phyloP scores from a whole-genome alignment of 2,113 vertebrate species.

The Circaetus cinerascens region DNA sequence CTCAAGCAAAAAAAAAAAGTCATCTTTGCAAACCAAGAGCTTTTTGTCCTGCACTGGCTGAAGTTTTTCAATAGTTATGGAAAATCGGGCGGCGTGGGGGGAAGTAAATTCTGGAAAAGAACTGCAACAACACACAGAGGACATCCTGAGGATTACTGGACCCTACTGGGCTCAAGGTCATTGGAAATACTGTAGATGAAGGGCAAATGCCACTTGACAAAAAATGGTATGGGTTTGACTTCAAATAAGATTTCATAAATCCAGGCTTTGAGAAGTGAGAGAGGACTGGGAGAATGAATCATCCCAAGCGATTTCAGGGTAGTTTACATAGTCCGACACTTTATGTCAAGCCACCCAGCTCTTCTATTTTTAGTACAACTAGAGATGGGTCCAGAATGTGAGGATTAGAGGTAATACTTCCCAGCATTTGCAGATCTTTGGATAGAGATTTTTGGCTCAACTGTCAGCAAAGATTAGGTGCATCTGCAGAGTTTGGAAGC shows the following conservation, averaged over 20 bases:
- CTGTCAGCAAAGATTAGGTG: neutral
- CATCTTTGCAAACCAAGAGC: neutral
- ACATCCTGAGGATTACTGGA: neutral
- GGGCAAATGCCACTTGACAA: neutral
- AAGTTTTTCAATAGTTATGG: neutral
- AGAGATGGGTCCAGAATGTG: neutral
- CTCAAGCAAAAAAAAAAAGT: neutral
- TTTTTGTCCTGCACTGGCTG: neutral
- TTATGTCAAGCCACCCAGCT: neutral
- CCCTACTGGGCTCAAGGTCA: neutral
- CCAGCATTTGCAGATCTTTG: neutral
- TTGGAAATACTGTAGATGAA: neutral
- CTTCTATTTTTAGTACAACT: neutral
- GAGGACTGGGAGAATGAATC: conserved; percentile 4
- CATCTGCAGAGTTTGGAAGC: neutral
- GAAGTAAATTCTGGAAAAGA: neutral
- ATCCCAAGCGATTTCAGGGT: neutral
- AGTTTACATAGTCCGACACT: conserved; percentile 31
- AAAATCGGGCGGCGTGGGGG: neutral
- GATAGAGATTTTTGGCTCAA: neutral
- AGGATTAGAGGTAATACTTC: conserved; percentile 7
- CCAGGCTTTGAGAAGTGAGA: neutral
- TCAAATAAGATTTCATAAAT: conserved; percentile 24
- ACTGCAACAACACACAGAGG: neutral
- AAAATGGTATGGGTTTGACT: neutral